Evolutionary conservation across 2,113 vertebrate genomes (phyloP).

Genomic region (Podarcis cretensis): DNA sequence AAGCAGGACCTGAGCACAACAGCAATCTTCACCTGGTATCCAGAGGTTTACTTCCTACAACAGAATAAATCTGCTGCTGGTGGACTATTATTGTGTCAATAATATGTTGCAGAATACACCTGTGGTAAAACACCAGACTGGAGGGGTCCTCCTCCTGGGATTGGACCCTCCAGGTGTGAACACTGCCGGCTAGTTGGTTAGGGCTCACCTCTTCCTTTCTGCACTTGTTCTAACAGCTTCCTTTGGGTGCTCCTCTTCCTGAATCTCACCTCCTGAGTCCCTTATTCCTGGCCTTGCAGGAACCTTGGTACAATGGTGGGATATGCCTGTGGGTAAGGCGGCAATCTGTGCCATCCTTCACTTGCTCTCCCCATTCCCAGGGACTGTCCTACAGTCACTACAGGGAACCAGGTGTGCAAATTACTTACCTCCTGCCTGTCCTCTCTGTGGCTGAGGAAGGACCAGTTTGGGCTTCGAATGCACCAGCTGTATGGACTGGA

Average conservation of each 20-base stretch:
- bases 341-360: no score
- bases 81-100: no score
- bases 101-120: no score
- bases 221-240: neutral
- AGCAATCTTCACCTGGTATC: no score
- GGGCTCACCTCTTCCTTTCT: neutral
- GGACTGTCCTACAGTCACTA: neutral
- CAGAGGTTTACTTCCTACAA: no score
- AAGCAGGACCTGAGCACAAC: no score
- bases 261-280: neutral
- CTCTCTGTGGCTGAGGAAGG: no score
- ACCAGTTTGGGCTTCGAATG: neutral
- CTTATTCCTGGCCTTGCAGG: neutral
- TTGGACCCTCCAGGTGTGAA: neutral
- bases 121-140: no score
- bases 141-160: no score
- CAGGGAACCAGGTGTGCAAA: neutral
- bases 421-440: neutral
- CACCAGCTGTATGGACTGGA: neutral
- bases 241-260: neutral
- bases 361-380: no score
- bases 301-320: fast-evolving
- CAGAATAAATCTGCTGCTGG: no score
- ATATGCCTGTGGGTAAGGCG: fast-evolving
- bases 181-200: neutral